Evolutionary conservation across 1,140 invertebrate genomes (phyloP), one percentile per base, ranked within the genome.

Genomic region (Drosophila paulistorum): DNA sequence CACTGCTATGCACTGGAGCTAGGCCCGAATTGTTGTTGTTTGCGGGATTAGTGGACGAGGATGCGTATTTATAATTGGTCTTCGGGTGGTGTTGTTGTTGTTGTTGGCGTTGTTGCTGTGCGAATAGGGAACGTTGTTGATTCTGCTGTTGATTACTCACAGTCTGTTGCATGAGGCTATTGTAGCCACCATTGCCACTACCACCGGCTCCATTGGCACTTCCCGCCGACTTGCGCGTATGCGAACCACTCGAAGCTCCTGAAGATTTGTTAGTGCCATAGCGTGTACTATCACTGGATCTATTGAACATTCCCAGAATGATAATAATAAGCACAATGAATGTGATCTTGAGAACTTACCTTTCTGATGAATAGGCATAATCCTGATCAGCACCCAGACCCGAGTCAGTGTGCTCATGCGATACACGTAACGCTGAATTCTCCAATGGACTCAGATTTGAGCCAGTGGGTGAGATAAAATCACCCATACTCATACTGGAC

Each of bases 371-470:
- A 89, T 94, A 94, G 5, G 94, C 94, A 84, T 94, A 95, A 71
- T 95, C 94, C 87, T 95, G 94, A 91, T 95, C 95, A n/a, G 94
- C 94, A 30, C 94, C 94, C 1, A 95, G 89, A 2, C 94, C 95
- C 0, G 95, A 95, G 86, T 95, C 95, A 0, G 94, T 95, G 79
- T 95, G 94, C 81, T 95, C 95, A 72, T 95, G 94, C 9, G 94
- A 94, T 13, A 94, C 94, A 45, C 94, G 91, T 26, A 93, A 86
- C 57, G 93, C 94, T 5, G 93, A 93, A 39, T 92, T 91, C 68
- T 92, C 91, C 71, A 92, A 59, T 1, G 90, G 91, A 74, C 90
- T 92, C 1, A 92, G 66, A 74, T 91, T 92, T 0, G 91, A 92
- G 60, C 91, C 90, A 6, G 90, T 91, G 54, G 91, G 91, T 7